These are phyloP conservation scores for Sinhomidia bicolor DNA, from an alignment of 2,888 invertebrate species.

Conservation along the genomic window DNA sequence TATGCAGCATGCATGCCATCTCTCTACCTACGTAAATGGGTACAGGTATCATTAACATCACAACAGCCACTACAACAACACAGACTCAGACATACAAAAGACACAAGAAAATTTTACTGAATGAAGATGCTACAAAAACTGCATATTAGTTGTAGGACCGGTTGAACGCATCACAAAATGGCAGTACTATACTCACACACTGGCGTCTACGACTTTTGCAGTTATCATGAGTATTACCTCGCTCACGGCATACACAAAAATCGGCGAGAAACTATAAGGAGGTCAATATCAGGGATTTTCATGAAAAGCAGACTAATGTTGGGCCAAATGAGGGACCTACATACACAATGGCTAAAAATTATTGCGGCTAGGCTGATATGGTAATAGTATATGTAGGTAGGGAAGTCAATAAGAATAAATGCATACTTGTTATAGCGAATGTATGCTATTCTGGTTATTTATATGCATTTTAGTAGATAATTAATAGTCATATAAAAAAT, in stretches of 20 bases:
- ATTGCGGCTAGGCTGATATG: neutral
- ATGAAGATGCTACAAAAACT: neutral
- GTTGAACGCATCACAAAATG: neutral
- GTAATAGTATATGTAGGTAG: too few relatives aligned
- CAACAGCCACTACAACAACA: too few relatives aligned
- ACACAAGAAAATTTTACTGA: neutral
- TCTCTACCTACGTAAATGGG: too few relatives aligned
- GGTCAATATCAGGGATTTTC: conserved; percentile 49
- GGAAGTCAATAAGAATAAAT: too few relatives aligned
- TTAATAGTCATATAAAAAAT: too few relatives aligned
- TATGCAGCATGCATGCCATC: too few relatives aligned
- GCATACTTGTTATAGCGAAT: too few relatives aligned
- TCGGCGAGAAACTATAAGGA: conserved; percentile 31
- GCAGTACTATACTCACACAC: neutral
- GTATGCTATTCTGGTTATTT: too few relatives aligned
- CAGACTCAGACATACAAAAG: too few relatives aligned
- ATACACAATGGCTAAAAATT: neutral
- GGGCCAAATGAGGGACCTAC: neutral
- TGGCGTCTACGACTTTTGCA: neutral
- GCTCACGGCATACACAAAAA: neutral
- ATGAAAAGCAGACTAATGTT: neutral
- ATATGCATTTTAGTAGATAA: too few relatives aligned
- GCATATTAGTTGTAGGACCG: neutral
- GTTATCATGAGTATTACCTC: neutral
- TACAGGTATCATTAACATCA: too few relatives aligned